phyloP scores from a whole-genome alignment of 2,888 invertebrate species.

The Ectropis crepuscularia region DNA sequence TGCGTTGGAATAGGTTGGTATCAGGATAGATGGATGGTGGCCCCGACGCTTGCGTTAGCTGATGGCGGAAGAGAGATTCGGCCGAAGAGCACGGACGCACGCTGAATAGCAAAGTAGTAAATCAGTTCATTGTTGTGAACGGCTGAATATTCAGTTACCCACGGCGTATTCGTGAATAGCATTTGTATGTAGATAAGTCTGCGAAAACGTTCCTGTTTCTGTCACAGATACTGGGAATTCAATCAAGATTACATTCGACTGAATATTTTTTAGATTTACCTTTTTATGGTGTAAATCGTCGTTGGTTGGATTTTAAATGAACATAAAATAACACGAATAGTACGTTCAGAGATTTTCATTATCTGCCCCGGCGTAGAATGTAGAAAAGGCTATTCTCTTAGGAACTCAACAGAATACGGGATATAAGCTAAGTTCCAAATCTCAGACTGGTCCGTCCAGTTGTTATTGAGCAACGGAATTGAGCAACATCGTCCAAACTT shows the following conservation, averaged over 20 bases:
- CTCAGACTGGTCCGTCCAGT: too few species aligned
- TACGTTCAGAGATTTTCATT: too few species aligned
- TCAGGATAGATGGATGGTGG: slow-evolving; percentile 57
- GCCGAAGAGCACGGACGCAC: slow-evolving; percentile 68
- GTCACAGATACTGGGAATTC: slow-evolving; percentile 22
- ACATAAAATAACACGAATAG: too few species aligned
- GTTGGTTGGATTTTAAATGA: too few species aligned
- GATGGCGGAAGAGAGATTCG: slow-evolving; percentile 61
- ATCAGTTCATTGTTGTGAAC: slow-evolving; percentile 73
- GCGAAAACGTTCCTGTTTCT: slow-evolving; percentile 49
- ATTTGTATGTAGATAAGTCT: slow-evolving; percentile 62
- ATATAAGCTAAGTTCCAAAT: too few species aligned
- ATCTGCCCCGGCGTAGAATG: too few species aligned
- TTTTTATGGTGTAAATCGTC: too few species aligned
- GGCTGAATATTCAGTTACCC: slow-evolving; percentile 69
- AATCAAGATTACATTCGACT: neutral
- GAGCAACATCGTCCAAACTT: too few species aligned
- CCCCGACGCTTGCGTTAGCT: slow-evolving; percentile 39
- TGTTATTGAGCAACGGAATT: too few species aligned
- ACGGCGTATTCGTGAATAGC: slow-evolving; percentile 58
- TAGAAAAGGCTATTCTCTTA: too few species aligned
- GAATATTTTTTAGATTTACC: too few species aligned
- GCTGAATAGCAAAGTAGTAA: slow-evolving; percentile 75
- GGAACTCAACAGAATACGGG: too few species aligned
- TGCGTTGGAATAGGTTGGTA: slow-evolving; percentile 55